Conservation (phyloP, 1,140 invertebrate species). For the Diabrotica virgifera region DNA sequence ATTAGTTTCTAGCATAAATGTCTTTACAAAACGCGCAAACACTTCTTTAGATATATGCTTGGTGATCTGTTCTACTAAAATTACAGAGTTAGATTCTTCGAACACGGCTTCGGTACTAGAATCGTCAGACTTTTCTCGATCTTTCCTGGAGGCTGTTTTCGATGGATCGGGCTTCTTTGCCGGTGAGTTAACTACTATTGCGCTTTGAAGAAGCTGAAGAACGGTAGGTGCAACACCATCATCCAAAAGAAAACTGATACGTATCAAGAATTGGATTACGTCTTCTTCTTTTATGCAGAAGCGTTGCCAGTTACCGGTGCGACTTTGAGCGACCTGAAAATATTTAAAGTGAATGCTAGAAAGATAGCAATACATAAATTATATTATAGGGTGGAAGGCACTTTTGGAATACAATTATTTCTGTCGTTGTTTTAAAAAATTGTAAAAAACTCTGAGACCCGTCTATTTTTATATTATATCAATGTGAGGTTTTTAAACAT, state of each 20-base stretch:
- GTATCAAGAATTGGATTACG: conserved; percentile 75
- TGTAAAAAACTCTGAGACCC: too few relatives aligned
- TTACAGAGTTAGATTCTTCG: conserved; percentile 68
- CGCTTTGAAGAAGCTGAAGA: conserved; percentile 84
- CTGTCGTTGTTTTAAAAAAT: too few relatives aligned
- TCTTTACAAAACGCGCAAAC: conserved; percentile 79
- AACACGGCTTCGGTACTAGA: conserved; percentile 64
- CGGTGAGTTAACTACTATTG: conserved; percentile 63
- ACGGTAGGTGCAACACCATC: conserved; percentile 92
- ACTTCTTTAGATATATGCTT: conserved; percentile 65
- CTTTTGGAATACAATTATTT: too few relatives aligned
- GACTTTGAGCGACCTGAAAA: conserved; percentile 11
- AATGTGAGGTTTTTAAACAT: too few relatives aligned
- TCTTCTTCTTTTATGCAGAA: conserved; percentile 76
- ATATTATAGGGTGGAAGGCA: too few relatives aligned
- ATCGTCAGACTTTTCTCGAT: conserved; percentile 68
- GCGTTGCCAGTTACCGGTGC: conserved; percentile 84
- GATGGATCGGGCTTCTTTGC: conserved; percentile 28
- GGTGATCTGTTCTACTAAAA: conserved; percentile 70
- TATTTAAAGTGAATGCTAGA: not conserved
- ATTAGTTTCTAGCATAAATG: conserved; percentile 92
- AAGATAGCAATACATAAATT: too few relatives aligned
- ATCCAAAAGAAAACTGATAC: conserved; percentile 78
- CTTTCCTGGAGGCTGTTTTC: conserved; percentile 47
- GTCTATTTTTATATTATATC: too few relatives aligned